Conservation (phyloP, 2,888 invertebrate species). For the Brachyptera putata region DNA sequence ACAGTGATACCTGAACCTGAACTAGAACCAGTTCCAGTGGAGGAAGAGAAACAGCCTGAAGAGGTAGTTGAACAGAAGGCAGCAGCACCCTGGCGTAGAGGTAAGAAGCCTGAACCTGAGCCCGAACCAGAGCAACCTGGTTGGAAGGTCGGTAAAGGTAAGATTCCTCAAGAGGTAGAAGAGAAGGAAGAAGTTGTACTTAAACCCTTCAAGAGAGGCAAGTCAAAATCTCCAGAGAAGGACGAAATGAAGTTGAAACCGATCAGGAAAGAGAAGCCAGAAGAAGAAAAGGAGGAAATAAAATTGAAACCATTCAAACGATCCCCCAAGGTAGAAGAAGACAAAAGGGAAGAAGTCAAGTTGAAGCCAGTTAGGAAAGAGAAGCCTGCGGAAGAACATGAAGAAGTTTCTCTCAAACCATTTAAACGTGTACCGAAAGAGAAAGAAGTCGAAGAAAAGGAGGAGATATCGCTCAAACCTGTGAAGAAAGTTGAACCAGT, state of each 20-base stretch:
- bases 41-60: slow-evolving; percentile 17
- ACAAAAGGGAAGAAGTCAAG: slow-evolving; percentile 37
- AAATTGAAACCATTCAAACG: slow-evolving; percentile 48
- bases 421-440: slow-evolving; percentile 22
- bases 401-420: slow-evolving; percentile 32
- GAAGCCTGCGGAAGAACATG: slow-evolving; percentile 35
- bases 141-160: slow-evolving; percentile 37
- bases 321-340: slow-evolving; percentile 42
- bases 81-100: slow-evolving; percentile 38
- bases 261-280: slow-evolving; percentile 37
- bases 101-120: slow-evolving; percentile 33
- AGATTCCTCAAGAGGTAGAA: slow-evolving; percentile 31
- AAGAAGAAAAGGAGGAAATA: slow-evolving; percentile 37
- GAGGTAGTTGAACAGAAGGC: slow-evolving; percentile 35
- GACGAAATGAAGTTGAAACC: slow-evolving; percentile 28
- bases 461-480: slow-evolving; percentile 20
- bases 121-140: slow-evolving; percentile 36
- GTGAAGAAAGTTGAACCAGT: slow-evolving; percentile 41
- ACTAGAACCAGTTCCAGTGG: slow-evolving; percentile 30
- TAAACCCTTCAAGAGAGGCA: slow-evolving; percentile 21
- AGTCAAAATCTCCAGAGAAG: slow-evolving; percentile 26
- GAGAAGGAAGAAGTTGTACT: slow-evolving; percentile 30
- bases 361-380: slow-evolving; percentile 34
- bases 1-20: slow-evolving; percentile 41
- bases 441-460: slow-evolving; percentile 9